phyloP scores from a whole-genome alignment of 2,888 invertebrate genomes.

The Horisme vitalbata region DNA sequence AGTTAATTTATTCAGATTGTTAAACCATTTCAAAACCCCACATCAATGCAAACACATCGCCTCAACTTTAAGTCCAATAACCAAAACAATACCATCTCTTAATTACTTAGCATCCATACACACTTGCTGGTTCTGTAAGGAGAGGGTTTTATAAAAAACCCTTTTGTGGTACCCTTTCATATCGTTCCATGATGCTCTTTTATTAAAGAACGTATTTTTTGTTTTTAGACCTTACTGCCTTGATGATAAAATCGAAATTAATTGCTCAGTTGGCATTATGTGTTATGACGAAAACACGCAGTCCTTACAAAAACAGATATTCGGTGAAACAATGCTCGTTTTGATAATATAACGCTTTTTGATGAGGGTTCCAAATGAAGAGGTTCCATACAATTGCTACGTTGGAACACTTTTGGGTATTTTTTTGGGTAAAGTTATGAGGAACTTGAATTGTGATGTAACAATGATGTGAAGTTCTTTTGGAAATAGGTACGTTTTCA shows the following conservation, averaged over 20 bases:
- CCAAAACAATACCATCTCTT: constrained; percentile 15
- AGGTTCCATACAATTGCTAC: constrained; percentile 38
- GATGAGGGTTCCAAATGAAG: constrained; percentile 46
- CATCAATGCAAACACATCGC: constrained; percentile 34
- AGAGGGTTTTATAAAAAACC: constrained; percentile 66
- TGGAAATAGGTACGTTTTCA: too few relatives aligned
- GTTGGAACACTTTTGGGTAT: constrained; percentile 27
- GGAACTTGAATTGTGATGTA: constrained; percentile 16
- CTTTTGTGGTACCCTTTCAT: constrained; percentile 74
- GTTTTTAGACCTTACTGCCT: constrained; percentile 8
- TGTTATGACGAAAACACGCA: constrained; percentile 54
- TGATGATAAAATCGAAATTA: constrained; percentile 14
- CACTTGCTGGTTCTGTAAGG: constrained; percentile 55
- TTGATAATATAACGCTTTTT: constrained; percentile 71
- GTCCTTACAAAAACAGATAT: constrained; percentile 65
- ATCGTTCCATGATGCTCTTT: constrained; percentile 64
- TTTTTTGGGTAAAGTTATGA: constrained; percentile 25
- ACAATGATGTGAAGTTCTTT: too few relatives aligned
- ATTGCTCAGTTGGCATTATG: constrained; percentile 26
- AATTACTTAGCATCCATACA: constrained; percentile 55
- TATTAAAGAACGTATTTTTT: constrained; percentile 52
- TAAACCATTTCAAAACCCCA: constrained; percentile 29
- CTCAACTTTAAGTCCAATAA: constrained; percentile 34
- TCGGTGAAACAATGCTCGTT: constrained; percentile 67
- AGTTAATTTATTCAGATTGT: constrained; percentile 28